Base-by-base conservation (phyloP, 1,140 invertebrate species). In the Zaprionus ghesquierei region DNA sequence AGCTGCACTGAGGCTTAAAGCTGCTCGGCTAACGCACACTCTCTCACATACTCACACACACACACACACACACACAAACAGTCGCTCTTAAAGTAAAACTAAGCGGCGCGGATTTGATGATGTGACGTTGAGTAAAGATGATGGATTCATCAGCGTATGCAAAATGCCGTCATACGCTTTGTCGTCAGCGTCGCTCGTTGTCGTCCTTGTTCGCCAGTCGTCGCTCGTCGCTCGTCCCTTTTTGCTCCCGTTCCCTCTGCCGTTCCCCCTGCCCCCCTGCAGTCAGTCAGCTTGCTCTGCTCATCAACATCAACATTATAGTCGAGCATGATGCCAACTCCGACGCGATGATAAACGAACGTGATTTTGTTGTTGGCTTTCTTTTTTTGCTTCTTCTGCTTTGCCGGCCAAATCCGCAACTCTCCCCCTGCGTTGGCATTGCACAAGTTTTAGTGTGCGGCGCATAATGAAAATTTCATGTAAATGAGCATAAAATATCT, bases 401-500 rank as follows among this genome's bases (percentile, higher is more conserved):
- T 51, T 69, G 55, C 63, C 75, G 63, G 65, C 74, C 81, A 81
- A 85, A 85, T 85, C 81, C 74, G 64, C 71, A 66, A 35, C 61
- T 50, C 38, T 64, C 50, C 41, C 41, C 41, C 49, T 41, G 18
- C 13, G 31, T 3, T 5, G 27, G 54, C 71, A 77, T 79, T 82
- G 84, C 82, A 89, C 71, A 82, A 86, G 84, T 82, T 86, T 58
- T 75, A 79, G 73, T 66, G 61, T 70, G 82, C 71, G 79, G 71
- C 82, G 75, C 84, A 81, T 90, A 90, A 90, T 90, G 87, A 90
- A 90, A 90, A 87, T 90, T 90, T 90, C 82, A 90, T 90, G 87
- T 90, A 90, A 90, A 90, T 90, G 87, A 90, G 87, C 87, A 87
- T 90, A 81, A 90, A 90, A 90, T 87, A 90, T 90, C 79, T 90